phyloP scores from a whole-genome alignment of 2,888 invertebrate species.

The Athalia cordata region DNA sequence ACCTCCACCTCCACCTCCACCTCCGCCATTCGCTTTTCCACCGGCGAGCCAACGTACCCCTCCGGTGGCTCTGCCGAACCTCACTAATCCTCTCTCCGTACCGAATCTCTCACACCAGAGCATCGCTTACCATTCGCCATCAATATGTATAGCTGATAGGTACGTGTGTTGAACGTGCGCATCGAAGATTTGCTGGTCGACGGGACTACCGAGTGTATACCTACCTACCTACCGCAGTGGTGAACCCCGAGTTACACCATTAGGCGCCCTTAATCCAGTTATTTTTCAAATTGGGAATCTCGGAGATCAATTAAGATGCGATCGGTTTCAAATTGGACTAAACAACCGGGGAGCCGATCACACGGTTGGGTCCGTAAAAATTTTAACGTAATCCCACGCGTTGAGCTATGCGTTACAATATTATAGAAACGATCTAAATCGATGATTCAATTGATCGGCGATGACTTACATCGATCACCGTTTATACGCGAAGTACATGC shows the following conservation, averaged over 20 bases:
- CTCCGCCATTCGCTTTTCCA: constrained; percentile 47
- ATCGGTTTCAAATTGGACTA: constrained; percentile 35
- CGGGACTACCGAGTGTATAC: constrained; percentile 17
- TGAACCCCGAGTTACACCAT: constrained; percentile 42
- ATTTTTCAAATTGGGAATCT: constrained; percentile 42
- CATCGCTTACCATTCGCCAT: not conserved
- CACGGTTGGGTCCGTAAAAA: not conserved
- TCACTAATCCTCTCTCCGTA: constrained; percentile 62
- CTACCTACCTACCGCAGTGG: constrained; percentile 33
- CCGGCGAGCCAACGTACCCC: constrained; percentile 34
- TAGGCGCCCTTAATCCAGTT: constrained; percentile 39
- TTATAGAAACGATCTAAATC: too few relatives aligned
- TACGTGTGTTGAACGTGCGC: not conserved
- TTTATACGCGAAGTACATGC: too few relatives aligned
- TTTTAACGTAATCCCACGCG: not conserved
- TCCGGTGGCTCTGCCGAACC: constrained; percentile 46
- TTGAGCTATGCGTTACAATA: too few relatives aligned
- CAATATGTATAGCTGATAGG: not conserved
- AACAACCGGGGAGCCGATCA: constrained; percentile 21
- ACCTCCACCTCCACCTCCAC: constrained; percentile 45
- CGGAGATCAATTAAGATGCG: constrained; percentile 40
- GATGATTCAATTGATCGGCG: too few relatives aligned
- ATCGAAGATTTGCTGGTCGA: not conserved
- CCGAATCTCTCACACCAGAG: constrained; percentile 57
- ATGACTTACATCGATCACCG: too few relatives aligned